Conservation (phyloP, 2,797 vertebrate species). For the Manis javanica region DNA sequence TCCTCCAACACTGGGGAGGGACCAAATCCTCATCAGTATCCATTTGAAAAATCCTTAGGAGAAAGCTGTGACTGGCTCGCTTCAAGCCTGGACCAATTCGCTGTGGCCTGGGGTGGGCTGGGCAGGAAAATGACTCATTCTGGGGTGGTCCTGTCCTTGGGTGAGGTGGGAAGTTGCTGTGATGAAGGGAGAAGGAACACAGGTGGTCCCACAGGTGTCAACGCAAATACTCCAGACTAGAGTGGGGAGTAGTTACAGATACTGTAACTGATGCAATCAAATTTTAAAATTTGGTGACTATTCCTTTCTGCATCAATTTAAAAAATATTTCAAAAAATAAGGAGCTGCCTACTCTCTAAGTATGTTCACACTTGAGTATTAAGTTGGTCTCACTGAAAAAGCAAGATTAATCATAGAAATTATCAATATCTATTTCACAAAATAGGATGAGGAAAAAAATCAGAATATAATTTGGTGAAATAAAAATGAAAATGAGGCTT, state of each 20-base stretch:
- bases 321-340: not conserved
- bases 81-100: not conserved
- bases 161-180: not conserved
- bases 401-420: not conserved
- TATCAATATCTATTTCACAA: not conserved
- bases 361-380: slow-evolving; percentile 19
- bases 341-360: not conserved
- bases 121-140: not conserved
- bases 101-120: not conserved
- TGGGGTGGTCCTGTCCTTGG: not conserved
- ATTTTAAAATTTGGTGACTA: not conserved
- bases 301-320: slow-evolving; percentile 14
- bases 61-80: not conserved
- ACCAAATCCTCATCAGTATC: not conserved
- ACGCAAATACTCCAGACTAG: not conserved
- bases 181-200: not conserved
- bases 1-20: not conserved
- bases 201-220: not conserved
- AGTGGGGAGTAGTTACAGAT: not conserved
- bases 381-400: slow-evolving; percentile 19
- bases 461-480: not conserved
- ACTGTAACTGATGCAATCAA: not conserved
- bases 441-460: not conserved
- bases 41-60: not conserved
- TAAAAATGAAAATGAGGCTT: slow-evolving; percentile 19